phyloP scores from a whole-genome alignment of 2,113 vertebrate species.

The Misgurnus anguillicaudatus region DNA sequence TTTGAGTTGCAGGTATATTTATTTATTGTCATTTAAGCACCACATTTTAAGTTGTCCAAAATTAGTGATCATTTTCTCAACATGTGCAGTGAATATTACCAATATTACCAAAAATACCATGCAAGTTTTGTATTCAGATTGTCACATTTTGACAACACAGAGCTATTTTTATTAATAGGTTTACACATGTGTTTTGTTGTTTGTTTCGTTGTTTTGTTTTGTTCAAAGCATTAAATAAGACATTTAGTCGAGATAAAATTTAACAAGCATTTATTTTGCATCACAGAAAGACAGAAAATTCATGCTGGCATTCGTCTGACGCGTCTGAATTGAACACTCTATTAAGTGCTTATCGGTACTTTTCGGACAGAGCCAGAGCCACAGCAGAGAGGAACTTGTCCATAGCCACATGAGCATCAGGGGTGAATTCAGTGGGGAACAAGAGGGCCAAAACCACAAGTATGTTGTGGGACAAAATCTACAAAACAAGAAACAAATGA shows the following conservation, averaged over 20 bases:
- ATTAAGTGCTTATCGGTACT: conserved; percentile 73
- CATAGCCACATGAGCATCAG: conserved; percentile 70
- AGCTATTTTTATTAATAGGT: too few species aligned
- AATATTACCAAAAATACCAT: too few species aligned
- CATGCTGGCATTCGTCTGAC: not conserved
- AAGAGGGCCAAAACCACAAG: conserved; percentile 70
- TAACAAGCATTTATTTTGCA: conserved; percentile 19
- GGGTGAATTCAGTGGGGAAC: conserved; percentile 54
- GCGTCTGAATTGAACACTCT: not conserved
- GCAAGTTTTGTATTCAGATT: too few species aligned
- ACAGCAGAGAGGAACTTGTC: conserved; percentile 77
- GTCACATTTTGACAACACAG: too few species aligned
- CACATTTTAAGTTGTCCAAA: too few species aligned
- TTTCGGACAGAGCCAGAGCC: conserved; percentile 73
- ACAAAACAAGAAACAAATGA: conserved; percentile 51
- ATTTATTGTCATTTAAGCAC: too few species aligned
- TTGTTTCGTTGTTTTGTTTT: not conserved
- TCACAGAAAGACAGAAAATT: conserved; percentile 11
- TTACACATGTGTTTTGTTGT: too few species aligned
- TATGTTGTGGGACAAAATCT: conserved; percentile 74
- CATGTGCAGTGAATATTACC: too few species aligned
- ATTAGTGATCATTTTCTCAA: too few species aligned
- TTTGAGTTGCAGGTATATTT: too few species aligned
- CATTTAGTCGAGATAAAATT: not conserved
- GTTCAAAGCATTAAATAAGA: conserved; percentile 51